Evolutionary conservation across 2,888 invertebrate genomes (phyloP).

Genomic region (Drosophila pegasa): DNA sequence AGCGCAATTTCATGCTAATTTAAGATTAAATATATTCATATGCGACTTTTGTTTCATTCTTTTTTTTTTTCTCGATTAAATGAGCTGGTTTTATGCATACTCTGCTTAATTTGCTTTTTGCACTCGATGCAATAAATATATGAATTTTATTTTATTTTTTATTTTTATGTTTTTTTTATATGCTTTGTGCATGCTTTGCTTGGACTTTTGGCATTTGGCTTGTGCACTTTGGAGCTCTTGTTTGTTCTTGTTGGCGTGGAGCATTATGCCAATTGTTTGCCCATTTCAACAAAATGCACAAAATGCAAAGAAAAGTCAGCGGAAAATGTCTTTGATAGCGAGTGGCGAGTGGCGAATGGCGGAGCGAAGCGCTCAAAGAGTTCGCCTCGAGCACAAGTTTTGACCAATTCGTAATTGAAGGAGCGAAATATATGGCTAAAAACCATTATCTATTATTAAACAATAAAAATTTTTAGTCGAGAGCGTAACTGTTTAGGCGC

Average conservation of each 20-base stretch:
- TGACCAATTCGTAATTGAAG: slow-evolving; percentile 33
- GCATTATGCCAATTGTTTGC: slow-evolving; percentile 75
- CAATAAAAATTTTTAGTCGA: slow-evolving; percentile 3
- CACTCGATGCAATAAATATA: slow-evolving; percentile 31
- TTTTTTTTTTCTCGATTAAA: slow-evolving; percentile 10
- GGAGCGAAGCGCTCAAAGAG: slow-evolving; percentile 64
- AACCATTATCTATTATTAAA: slow-evolving; percentile 19
- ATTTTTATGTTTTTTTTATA: background rate
- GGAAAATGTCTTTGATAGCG: slow-evolving; percentile 64
- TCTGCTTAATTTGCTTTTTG: slow-evolving; percentile 28
- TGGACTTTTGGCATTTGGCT: slow-evolving; percentile 25
- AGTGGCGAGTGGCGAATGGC: slow-evolving; percentile 33
- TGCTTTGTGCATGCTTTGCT: slow-evolving; percentile 26
- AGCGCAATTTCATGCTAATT: slow-evolving; percentile 39
- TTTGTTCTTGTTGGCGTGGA: slow-evolving; percentile 23
- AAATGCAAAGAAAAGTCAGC: slow-evolving; percentile 69
- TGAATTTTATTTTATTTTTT: slow-evolving; percentile 10
- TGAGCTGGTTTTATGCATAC: slow-evolving; percentile 27
- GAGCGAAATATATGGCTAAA: background rate
- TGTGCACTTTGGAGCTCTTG: slow-evolving; percentile 28
- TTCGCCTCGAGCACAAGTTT: slow-evolving; percentile 24
- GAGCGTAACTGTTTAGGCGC: slow-evolving; percentile 61
- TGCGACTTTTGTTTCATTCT: background rate
- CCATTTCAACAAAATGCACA: slow-evolving; percentile 64
- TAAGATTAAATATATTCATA: slow-evolving; percentile 14